Evolutionary conservation across 2,888 invertebrate species (phyloP).

Genomic region (Lycaena phlaeas): DNA sequence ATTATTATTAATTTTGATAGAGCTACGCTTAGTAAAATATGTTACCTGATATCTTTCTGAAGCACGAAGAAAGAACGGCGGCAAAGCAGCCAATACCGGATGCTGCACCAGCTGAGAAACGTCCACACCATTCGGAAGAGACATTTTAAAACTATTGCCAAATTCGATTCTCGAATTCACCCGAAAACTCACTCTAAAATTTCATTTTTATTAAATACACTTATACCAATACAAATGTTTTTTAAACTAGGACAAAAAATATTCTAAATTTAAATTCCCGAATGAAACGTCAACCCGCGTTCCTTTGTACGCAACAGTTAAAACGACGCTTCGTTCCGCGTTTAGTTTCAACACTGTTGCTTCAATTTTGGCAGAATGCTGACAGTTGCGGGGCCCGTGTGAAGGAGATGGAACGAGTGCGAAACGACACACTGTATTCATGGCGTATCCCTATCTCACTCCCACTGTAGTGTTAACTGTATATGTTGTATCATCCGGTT

Average conservation of each 20-base stretch:
- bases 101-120: conserved; percentile 90
- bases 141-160: conserved; percentile 73
- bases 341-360: conserved; percentile 60
- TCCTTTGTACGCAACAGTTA: conserved; percentile 29
- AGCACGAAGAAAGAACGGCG: conserved; percentile 91
- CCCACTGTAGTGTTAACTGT: conserved; percentile 62
- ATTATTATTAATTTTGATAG: too few relatives aligned
- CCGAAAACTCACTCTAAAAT: conserved; percentile 14
- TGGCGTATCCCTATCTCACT: conserved; percentile 43
- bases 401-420: conserved; percentile 43
- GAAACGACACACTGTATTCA: conserved; percentile 62
- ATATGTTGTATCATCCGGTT: conserved; percentile 72
- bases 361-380: conserved; percentile 45
- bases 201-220: conserved; percentile 14
- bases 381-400: conserved; percentile 46
- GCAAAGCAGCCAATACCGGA: conserved; percentile 85
- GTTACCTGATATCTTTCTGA: conserved; percentile 89
- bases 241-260: conserved; percentile 9
- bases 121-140: conserved; percentile 88
- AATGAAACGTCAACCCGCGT: conserved; percentile 8
- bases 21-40: too few relatives aligned
- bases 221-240: conserved; percentile 9
- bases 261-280: conserved; percentile 4
- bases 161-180: too few relatives aligned
- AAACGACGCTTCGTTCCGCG: conserved; percentile 41